phyloP scores from a whole-genome alignment of 2,113 vertebrate species.

The Eira barbara region DNA sequence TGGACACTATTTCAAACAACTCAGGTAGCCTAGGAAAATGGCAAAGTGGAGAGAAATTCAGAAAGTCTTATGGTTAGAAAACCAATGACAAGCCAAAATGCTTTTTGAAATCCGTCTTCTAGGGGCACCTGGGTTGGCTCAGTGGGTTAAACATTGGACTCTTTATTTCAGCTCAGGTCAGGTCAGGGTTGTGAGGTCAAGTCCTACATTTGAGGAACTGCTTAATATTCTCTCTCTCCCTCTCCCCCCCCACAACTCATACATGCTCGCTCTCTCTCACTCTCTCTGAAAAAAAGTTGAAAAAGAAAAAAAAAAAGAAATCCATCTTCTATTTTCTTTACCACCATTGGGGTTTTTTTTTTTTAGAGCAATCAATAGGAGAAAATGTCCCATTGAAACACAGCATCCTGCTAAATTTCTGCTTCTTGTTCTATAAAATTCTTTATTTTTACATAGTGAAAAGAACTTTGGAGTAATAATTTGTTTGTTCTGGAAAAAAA shows the following conservation, averaged over 20 bases:
- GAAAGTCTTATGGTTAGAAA: not conserved
- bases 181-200: not conserved
- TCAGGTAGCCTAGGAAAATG: not conserved
- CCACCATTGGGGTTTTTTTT: not conserved
- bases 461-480: slow-evolving; percentile 70
- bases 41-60: not conserved
- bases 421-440: slow-evolving; percentile 53
- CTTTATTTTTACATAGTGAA: slow-evolving; percentile 60
- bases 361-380: not conserved
- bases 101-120: not conserved
- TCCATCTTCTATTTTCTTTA: not conserved
- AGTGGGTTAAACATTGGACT: not conserved
- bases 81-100: not conserved
- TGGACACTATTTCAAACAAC: not conserved
- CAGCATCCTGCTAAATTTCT: slow-evolving; percentile 52
- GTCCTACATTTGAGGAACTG: not conserved
- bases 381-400: slow-evolving; percentile 49
- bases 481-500: slow-evolving; percentile 61
- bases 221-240: not conserved
- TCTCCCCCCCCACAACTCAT: not conserved
- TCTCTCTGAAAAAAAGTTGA: not conserved
- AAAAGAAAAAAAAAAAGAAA: not conserved
- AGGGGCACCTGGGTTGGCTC: not conserved
- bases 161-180: not conserved
- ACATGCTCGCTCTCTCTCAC: not conserved